Conservation (phyloP, 2,888 invertebrate species). For the Saturnia japonica region DNA sequence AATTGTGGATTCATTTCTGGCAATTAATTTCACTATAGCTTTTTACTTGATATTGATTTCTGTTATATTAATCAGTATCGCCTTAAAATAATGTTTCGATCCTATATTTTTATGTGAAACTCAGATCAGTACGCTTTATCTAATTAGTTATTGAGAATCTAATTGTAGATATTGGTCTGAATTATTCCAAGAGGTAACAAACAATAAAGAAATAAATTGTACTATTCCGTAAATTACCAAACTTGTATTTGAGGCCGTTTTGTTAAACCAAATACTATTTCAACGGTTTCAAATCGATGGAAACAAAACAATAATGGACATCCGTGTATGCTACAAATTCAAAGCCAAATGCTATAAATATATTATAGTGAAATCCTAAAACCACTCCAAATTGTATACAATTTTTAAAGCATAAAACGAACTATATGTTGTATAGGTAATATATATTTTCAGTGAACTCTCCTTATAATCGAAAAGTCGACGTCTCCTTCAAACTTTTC, state of each 20-base stretch:
- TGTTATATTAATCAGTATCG: neutral
- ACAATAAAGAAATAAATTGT: no score
- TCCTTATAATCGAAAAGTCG: slow-evolving; percentile 16
- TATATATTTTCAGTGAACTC: neutral
- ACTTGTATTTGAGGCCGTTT: no score
- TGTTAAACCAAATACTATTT: no score
- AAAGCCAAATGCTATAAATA: no score
- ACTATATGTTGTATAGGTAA: neutral
- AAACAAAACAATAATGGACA: no score
- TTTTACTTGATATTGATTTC: neutral
- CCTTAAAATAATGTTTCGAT: neutral
- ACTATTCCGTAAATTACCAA: no score
- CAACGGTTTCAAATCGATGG: no score
- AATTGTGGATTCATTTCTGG: slow-evolving; percentile 12
- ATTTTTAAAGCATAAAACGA: neutral
- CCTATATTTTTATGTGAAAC: neutral
- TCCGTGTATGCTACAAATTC: no score
- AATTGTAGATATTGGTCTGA: no score
- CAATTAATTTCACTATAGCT: neutral
- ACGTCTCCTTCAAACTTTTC: slow-evolving; percentile 38
- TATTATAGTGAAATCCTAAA: neutral
- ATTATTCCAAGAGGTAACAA: no score
- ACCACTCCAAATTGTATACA: neutral
- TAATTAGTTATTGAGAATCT: no score
- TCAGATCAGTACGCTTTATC: no score